A percentile compares a stretch with the other conserved stretches of the same genome.
phyloP scores from a whole-genome alignment of 2,888 invertebrate genomes.

The Amphipyra tragopoginis region DNA sequence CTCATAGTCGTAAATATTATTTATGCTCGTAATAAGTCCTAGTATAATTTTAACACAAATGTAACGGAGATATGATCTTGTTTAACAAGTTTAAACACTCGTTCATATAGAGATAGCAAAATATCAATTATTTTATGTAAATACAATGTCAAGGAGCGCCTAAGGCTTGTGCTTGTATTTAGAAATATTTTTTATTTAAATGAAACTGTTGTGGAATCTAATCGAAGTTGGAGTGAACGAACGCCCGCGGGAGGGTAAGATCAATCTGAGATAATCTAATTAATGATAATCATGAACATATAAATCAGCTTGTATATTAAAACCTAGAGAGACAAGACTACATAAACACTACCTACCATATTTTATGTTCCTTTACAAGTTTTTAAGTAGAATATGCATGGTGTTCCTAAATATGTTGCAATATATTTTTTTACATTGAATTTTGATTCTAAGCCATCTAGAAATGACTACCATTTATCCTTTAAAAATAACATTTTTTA shows the following conservation, averaged over 20 bases:
- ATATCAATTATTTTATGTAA: constrained; percentile 57
- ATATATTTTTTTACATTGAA: no score
- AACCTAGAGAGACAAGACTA: background rate
- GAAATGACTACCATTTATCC: no score
- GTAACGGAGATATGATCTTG: constrained; percentile 49
- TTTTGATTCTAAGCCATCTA: no score
- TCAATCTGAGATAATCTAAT: constrained; percentile 52
- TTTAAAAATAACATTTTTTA: no score
- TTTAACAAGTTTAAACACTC: constrained; percentile 42
- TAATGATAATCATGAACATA: constrained; percentile 5
- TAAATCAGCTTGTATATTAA: background rate
- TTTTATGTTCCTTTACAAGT: no score
- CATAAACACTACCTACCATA: background rate
- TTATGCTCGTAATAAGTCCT: constrained; percentile 57
- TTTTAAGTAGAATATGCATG: no score
- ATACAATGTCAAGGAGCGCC: constrained; percentile 46
- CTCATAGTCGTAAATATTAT: constrained; percentile 64
- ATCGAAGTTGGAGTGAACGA: constrained; percentile 18
- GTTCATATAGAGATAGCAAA: constrained; percentile 44
- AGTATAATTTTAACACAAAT: constrained; percentile 48
- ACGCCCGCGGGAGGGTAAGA: constrained; percentile 19
- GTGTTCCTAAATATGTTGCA: no score
- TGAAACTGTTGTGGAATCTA: constrained; percentile 15
- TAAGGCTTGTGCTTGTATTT: constrained; percentile 29
- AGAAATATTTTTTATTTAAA: constrained; percentile 36